Evolutionary conservation across 1,140 invertebrate species (phyloP).

Genomic region (Rhopalosiphum padi): DNA sequence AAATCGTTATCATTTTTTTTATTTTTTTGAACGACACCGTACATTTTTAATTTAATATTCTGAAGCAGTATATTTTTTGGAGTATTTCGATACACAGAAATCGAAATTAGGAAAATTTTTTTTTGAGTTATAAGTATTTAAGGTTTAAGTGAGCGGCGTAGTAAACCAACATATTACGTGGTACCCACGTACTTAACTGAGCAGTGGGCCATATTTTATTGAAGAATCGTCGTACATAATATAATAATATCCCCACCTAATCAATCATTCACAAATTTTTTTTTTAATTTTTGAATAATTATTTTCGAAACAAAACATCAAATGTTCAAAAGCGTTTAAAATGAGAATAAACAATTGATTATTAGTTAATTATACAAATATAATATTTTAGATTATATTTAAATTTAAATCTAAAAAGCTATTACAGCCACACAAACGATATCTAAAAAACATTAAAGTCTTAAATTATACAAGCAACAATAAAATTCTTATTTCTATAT

Average conservation of each 20-base stretch:
- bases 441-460: neutral
- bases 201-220: neutral
- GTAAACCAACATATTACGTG: too few species aligned
- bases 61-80: too few species aligned
- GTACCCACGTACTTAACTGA: neutral
- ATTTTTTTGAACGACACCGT: too few species aligned
- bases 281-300: neutral
- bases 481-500: neutral
- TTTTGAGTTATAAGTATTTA: too few species aligned
- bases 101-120: too few species aligned
- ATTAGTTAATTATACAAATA: neutral
- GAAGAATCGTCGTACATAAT: neutral
- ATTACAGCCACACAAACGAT: neutral
- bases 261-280: neutral
- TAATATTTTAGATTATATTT: neutral
- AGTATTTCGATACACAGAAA: too few species aligned
- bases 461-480: slow-evolving; percentile 16
- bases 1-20: too few species aligned
- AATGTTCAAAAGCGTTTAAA: neutral
- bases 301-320: neutral
- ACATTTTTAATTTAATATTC: too few species aligned
- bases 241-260: neutral
- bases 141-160: too few species aligned
- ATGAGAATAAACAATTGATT: neutral
- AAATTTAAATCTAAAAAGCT: neutral